phyloP scores from a whole-genome alignment of 2,888 invertebrate genomes.

The Temnothorax unifasciatus region DNA sequence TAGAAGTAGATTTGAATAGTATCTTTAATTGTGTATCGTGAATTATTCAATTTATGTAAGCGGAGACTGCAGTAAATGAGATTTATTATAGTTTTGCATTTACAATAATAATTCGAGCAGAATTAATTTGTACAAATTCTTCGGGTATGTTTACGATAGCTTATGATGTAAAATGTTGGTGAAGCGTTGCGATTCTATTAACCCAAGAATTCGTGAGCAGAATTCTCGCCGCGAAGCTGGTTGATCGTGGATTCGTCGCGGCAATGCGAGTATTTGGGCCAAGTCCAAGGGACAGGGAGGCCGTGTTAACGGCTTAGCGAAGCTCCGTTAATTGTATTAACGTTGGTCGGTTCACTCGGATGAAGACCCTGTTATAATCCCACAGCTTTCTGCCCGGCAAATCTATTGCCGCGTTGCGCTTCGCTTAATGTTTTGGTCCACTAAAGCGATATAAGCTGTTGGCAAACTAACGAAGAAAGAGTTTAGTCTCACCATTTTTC shows the following conservation, averaged over 20 bases:
- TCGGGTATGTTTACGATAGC: not conserved
- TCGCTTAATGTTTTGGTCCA: slow-evolving; percentile 67
- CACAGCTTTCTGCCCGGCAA: slow-evolving; percentile 72
- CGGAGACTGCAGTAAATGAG: not conserved
- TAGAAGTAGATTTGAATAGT: not conserved
- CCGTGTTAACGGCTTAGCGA: slow-evolving; percentile 82
- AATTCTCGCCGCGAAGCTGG: slow-evolving; percentile 64
- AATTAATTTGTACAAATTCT: slow-evolving; percentile 6
- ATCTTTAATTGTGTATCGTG: not conserved
- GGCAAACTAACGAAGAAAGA: slow-evolving; percentile 8
- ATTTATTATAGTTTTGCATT: not conserved
- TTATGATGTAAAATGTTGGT: not conserved
- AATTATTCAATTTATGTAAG: not conserved
- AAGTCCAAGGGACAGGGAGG: slow-evolving; percentile 79
- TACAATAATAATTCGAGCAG: not conserved
- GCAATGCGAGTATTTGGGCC: slow-evolving; percentile 81
- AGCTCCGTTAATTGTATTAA: slow-evolving; percentile 85
- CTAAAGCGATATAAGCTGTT: slow-evolving; percentile 12
- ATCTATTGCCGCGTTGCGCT: slow-evolving; percentile 76
- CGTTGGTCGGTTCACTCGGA: slow-evolving; percentile 82
- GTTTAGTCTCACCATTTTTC: slow-evolving; percentile 7
- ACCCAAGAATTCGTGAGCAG: slow-evolving; percentile 63
- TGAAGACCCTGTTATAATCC: slow-evolving; percentile 82
- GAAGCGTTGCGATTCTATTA: slow-evolving; percentile 28
- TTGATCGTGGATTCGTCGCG: slow-evolving; percentile 59